Evolutionary conservation across 2,888 invertebrate species (phyloP).

Genomic region (Dromius quadrimaculatus): DNA sequence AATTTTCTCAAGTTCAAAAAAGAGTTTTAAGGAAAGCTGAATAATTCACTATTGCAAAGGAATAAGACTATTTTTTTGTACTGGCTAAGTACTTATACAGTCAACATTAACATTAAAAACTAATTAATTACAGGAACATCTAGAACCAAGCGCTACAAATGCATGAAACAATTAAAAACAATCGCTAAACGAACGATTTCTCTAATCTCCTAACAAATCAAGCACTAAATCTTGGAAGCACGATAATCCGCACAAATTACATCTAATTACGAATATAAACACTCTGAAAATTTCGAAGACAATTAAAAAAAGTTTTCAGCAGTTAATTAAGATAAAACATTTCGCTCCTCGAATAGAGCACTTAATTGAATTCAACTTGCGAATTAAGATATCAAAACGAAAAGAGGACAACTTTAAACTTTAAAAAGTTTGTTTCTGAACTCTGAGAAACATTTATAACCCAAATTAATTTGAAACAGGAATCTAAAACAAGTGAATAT

Average conservation of each 20-base stretch:
- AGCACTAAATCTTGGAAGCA: too few relatives aligned
- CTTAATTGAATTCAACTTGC: constrained; percentile 46
- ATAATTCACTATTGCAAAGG: too few relatives aligned
- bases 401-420: constrained; percentile 23
- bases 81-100: too few relatives aligned
- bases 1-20: too few relatives aligned
- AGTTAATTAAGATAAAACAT: constrained; percentile 59
- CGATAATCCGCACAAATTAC: constrained; percentile 40
- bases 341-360: constrained; percentile 53
- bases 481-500: constrained; percentile 40
- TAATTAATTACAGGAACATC: too few relatives aligned
- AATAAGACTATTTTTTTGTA: too few relatives aligned
- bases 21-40: too few relatives aligned
- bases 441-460: constrained; percentile 37
- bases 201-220: constrained; percentile 19
- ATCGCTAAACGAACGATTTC: constrained; percentile 15
- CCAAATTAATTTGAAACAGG: constrained; percentile 46
- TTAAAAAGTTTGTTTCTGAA: constrained; percentile 15
- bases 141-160: too few relatives aligned
- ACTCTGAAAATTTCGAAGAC: constrained; percentile 24
- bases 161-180: constrained; percentile 28
- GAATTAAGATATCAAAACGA: constrained; percentile 36
- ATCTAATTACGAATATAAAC: constrained; percentile 44
- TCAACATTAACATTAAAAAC: too few relatives aligned
- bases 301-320: constrained; percentile 52